These are phyloP conservation scores for Forbesichthys papilliferus DNA, from an alignment of 2,113 vertebrate genomes.

Conservation along the genomic window DNA sequence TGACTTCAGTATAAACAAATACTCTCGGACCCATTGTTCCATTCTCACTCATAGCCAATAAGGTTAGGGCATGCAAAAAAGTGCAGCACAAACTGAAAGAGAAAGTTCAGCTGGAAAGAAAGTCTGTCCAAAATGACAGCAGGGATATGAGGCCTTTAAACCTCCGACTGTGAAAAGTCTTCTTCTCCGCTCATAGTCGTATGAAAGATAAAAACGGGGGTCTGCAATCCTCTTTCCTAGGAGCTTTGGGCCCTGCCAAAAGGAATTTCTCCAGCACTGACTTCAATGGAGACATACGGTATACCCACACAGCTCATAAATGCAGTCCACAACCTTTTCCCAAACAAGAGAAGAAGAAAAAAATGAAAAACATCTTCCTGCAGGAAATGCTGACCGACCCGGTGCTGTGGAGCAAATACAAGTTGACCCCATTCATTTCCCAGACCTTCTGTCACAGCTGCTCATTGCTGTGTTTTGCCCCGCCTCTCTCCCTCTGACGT, in stretches of 20 bases:
- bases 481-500: conserved; percentile 44
- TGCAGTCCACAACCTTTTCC: neutral
- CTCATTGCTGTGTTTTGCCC: conserved; percentile 25
- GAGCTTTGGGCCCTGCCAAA: neutral
- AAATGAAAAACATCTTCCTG: neutral
- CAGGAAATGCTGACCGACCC: conserved; percentile 12
- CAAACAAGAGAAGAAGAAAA: neutral
- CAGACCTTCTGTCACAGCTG: conserved; percentile 39
- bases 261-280: neutral
- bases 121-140: too few species aligned
- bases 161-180: too few species aligned
- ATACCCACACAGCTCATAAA: neutral
- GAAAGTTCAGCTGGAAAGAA: too few species aligned
- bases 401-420: conserved; percentile 26
- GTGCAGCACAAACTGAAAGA: too few species aligned
- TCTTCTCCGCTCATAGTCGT: too few species aligned
- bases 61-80: too few species aligned
- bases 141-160: too few species aligned
- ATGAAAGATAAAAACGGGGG: neutral
- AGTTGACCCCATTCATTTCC: conserved; percentile 39
- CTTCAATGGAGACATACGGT: neutral
- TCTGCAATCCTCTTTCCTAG: neutral
- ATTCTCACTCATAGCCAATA: too few species aligned
- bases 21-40: too few species aligned
- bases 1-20: too few species aligned